phyloP scores from a whole-genome alignment of 2,113 vertebrate genomes.

The Oncorhynchus clarkii region DNA sequence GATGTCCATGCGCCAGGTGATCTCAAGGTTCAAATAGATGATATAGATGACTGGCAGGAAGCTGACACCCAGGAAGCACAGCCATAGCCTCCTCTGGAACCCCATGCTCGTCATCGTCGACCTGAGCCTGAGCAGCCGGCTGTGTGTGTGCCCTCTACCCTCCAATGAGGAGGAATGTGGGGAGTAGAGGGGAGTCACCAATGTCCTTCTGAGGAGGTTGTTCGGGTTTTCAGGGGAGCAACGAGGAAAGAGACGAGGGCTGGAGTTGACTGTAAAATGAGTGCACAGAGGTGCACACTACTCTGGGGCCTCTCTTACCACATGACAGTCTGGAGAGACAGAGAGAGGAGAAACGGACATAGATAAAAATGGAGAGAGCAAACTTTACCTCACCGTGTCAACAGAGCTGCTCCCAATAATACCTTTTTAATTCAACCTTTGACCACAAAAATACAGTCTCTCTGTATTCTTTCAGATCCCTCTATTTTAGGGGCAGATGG shows the following conservation, averaged over 20 bases:
- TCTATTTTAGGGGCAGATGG: too few species aligned
- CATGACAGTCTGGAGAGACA: conserved; percentile 5
- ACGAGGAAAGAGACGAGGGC: neutral
- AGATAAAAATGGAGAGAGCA: conserved; percentile 1
- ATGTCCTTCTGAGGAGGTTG: neutral
- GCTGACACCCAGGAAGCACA: conserved; percentile 6
- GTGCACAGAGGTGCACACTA: neutral
- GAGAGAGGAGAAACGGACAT: neutral
- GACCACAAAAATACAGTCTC: neutral
- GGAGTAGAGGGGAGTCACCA: conserved; percentile 12
- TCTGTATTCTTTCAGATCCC: neutral
- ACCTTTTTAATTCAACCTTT: conserved; percentile 60
- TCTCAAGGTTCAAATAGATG: conserved; percentile 36
- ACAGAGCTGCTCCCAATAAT: conserved; percentile 20
- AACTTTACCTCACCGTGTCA: conserved; percentile 34
- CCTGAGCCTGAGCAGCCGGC: neutral
- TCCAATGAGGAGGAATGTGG: conserved; percentile 18
- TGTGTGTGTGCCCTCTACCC: conserved; percentile 1
- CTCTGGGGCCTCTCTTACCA: conserved; percentile 15
- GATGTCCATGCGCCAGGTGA: neutral
- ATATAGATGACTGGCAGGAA: conserved; percentile 51
- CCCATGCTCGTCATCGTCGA: conserved; percentile 24
- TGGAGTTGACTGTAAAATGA: conserved; percentile 23
- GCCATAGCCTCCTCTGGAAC: conserved; percentile 24
- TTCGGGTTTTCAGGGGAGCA: neutral